Base-by-base conservation (phyloP, 2,888 invertebrate species). In the Resseliella maxima region DNA sequence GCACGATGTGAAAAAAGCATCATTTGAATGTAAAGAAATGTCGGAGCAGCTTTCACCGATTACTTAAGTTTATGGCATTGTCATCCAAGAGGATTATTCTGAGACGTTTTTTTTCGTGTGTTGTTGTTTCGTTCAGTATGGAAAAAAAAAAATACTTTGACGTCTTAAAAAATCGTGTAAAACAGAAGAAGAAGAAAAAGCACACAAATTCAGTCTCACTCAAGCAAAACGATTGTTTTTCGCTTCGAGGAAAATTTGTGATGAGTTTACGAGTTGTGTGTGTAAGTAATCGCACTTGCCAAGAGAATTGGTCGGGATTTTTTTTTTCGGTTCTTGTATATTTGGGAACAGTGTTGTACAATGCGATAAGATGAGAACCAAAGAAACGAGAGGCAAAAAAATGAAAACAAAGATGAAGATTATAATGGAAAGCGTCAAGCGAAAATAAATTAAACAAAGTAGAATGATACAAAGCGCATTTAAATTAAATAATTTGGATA, bases 401-500 rank as follows among this genome's bases (percentile, higher is more conserved):
- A 72, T 15, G 18, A 72, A 15, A 72, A 72, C 72, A 15, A 15
- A 12, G 18, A 72, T 31, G 72, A 31, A 72, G 35, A 72, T 72
- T 12, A 72, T 27, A 72, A 72, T 72, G 72, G 72, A 72, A 72
- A 72, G 72, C 72, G 72, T 35, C 72, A 31, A 27, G 72, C 72
- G 72, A 72, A 72, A 72, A 72, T 72, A 72, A 72, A 72, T 72
- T 72, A 72, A 72, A 72, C 31, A 72, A 72, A 72, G 72, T 72
- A 72, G 31, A 72, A 72, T 72, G 72, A 72, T 72, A 72, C 72
- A 72, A 72, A 72, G 72, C 59, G 59, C 72, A 72, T 72, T 72
- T 72, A 72, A 72, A 72, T 72, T 72, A 72, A 72, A 72, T 72
- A 72, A 72, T 72, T 72, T 72, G 72, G 72, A 72, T 72, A 72